Evolutionary conservation across 1,140 invertebrate species (phyloP).

Genomic region (Hypothenemus hampei): DNA sequence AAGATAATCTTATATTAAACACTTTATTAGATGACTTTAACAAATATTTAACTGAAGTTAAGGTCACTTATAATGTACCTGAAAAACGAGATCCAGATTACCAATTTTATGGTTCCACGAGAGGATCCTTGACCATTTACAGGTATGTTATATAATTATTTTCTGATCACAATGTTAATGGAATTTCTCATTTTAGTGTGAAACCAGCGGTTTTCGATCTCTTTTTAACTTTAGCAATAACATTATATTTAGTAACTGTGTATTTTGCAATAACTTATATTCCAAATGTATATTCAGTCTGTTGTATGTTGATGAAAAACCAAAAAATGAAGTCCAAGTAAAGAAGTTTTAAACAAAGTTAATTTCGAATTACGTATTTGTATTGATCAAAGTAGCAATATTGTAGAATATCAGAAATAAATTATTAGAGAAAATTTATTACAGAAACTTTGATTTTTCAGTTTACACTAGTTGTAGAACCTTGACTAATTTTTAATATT

Average conservation of each 20-base stretch:
- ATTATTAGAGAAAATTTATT: too few species aligned
- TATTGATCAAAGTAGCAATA: not conserved
- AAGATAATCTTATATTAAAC: constrained; percentile 59
- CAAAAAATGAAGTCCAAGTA: constrained; percentile 26
- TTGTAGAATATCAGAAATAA: too few species aligned
- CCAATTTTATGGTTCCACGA: constrained; percentile 80
- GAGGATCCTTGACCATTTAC: constrained; percentile 78
- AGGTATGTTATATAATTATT: constrained; percentile 54
- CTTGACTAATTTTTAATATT: too few species aligned
- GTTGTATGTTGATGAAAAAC: constrained; percentile 33
- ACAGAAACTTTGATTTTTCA: too few species aligned
- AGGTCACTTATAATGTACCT: constrained; percentile 60
- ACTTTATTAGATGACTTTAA: constrained; percentile 68
- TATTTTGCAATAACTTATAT: constrained; percentile 79
- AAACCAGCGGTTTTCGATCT: constrained; percentile 98
- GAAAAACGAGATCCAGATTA: constrained; percentile 91
- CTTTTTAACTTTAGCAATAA: constrained; percentile 81
- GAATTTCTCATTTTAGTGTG: constrained; percentile 63
- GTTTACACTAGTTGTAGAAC: too few species aligned
- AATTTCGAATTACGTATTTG: too few species aligned
- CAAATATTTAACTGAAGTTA: constrained; percentile 72
- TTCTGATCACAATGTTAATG: not conserved
- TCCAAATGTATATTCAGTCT: constrained; percentile 50
- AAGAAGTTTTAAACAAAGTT: constrained; percentile 1
- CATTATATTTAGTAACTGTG: constrained; percentile 72